phyloP scores from a whole-genome alignment of 2,888 invertebrate genomes.

The Zaprionus bogoriensis region DNA sequence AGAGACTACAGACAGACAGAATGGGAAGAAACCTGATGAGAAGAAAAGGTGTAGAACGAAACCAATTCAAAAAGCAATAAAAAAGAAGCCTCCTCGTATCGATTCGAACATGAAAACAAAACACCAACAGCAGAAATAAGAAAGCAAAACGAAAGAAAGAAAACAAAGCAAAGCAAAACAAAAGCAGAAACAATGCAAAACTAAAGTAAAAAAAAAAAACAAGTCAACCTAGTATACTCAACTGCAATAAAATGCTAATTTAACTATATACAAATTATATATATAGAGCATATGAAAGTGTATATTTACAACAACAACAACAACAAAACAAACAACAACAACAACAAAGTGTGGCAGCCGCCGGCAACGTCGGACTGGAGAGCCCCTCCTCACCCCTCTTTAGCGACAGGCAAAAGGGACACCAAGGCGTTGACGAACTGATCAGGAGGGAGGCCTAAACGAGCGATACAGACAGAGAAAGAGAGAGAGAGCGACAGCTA shows the following conservation, averaged over 20 bases:
- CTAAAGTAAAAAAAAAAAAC: conserved; percentile 24
- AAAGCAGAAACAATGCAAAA: conserved; percentile 7
- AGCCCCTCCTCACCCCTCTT: background rate
- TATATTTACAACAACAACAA: conserved; percentile 62
- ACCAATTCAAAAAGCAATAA: conserved; percentile 65
- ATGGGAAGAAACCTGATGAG: conserved; percentile 3
- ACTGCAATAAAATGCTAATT: conserved; percentile 68
- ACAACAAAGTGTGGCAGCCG: conserved; percentile 31
- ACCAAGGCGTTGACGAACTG: conserved; percentile 8
- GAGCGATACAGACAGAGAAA: conserved; percentile 1
- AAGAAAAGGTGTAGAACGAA: conserved; percentile 6
- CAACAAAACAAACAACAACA: conserved; percentile 17
- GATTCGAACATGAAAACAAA: conserved; percentile 38
- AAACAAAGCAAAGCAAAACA: conserved; percentile 14
- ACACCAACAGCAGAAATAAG: conserved; percentile 32
- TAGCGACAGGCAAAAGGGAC: background rate
- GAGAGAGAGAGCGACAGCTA: background rate
- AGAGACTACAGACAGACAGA: conserved; percentile 39
- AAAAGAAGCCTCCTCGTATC: conserved; percentile 52
- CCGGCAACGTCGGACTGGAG: background rate
- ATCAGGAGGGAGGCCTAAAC: conserved; percentile 6
- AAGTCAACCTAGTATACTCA: conserved; percentile 75
- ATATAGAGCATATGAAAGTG: conserved; percentile 60
- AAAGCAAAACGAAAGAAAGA: conserved; percentile 11
- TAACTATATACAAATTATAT: conserved; percentile 58